phyloP scores from a whole-genome alignment of 2,888 invertebrate species.

The Bellardia bayeri region DNA sequence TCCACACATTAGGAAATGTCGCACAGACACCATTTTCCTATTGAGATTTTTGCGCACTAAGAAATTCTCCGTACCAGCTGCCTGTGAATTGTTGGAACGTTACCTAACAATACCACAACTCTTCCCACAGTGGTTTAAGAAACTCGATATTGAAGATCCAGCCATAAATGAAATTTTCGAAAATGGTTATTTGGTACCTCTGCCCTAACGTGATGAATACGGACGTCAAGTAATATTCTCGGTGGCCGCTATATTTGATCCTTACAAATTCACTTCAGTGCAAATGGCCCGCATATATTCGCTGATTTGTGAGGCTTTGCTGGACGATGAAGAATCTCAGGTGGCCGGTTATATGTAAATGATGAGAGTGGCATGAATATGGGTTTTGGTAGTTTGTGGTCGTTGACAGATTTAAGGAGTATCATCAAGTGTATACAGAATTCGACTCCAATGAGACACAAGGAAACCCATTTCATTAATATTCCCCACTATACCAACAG shows the following conservation, averaged over 20 bases:
- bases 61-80: constrained; percentile 93
- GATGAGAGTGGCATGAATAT: constrained; percentile 93
- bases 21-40: constrained; percentile 93
- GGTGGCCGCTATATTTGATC: constrained; percentile 92
- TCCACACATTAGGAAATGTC: constrained; percentile 91
- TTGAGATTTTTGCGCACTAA: constrained; percentile 93
- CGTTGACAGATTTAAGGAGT: constrained; percentile 90
- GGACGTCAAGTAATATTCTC: constrained; percentile 92
- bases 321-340: constrained; percentile 94
- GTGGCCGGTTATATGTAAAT: constrained; percentile 94
- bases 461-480: constrained; percentile 94
- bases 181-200: constrained; percentile 90
- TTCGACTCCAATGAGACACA: constrained; percentile 95
- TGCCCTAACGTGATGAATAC: constrained; percentile 89
- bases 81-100: constrained; percentile 94
- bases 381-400: constrained; percentile 93
- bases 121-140: constrained; percentile 94
- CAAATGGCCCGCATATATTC: constrained; percentile 95
- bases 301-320: constrained; percentile 91
- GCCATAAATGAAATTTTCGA: constrained; percentile 92
- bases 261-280: constrained; percentile 90
- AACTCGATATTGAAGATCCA: constrained; percentile 91
- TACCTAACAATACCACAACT: constrained; percentile 93
- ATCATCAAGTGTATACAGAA: constrained; percentile 93
- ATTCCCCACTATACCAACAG: constrained; percentile 92